A percentile compares a stretch with the other conserved stretches of the same genome.
phyloP scores from a whole-genome alignment of 2,888 invertebrate species.

The Lasioglossum villosulum region DNA sequence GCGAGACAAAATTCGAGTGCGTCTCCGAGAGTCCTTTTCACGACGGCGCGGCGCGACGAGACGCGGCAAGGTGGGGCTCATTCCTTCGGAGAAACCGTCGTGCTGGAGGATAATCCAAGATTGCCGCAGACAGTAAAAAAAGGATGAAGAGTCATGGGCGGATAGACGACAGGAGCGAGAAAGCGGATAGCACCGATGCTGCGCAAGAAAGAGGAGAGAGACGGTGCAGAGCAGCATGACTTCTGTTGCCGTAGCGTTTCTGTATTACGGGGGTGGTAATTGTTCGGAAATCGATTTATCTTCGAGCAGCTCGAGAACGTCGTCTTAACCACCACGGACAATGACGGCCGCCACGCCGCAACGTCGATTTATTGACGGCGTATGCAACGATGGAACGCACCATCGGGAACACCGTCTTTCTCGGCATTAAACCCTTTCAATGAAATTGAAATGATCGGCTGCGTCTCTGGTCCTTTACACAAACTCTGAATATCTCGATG shows the following conservation, averaged over 20 bases:
- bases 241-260: slow-evolving; percentile 49
- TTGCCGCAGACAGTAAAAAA: slow-evolving; percentile 54
- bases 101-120: slow-evolving; percentile 56
- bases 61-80: slow-evolving; percentile 4
- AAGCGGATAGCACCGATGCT: background rate
- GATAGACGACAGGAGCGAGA: slow-evolving; percentile 30
- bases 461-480: background rate
- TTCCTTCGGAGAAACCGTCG: slow-evolving; percentile 50
- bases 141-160: slow-evolving; percentile 19
- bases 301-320: slow-evolving; percentile 49
- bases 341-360: background rate
- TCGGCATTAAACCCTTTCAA: background rate
- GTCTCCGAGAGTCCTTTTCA: background rate
- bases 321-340: slow-evolving; percentile 56
- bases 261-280: slow-evolving; percentile 65
- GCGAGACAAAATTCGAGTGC: background rate
- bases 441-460: background rate
- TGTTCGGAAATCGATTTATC: slow-evolving; percentile 70
- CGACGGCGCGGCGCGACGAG: background rate
- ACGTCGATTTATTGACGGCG: slow-evolving; percentile 4
- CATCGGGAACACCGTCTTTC: background rate
- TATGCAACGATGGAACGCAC: background rate
- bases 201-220: background rate
- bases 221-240: slow-evolving; percentile 43
- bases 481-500: background rate